Evolutionary conservation across 2,113 vertebrate species (phyloP).

Genomic region (Puntigrus tetrazona): DNA sequence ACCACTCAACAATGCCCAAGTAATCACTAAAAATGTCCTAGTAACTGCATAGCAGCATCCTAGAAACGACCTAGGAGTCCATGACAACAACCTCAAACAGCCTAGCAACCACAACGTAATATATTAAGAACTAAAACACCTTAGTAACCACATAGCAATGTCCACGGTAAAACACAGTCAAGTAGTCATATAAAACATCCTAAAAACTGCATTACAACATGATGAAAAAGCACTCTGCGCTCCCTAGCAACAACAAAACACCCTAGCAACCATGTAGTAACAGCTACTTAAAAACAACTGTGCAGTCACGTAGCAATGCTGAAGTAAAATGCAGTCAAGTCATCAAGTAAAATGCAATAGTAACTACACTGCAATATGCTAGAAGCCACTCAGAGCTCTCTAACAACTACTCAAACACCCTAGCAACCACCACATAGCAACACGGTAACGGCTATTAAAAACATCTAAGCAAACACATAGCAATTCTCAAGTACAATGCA

Average conservation of each 20-base stretch:
- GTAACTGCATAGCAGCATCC: not conserved
- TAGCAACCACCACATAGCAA: not conserved
- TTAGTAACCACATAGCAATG: too few species aligned
- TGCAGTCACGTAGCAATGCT: not conserved
- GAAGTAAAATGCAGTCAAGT: not conserved
- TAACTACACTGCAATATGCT: not conserved
- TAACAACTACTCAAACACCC: not conserved
- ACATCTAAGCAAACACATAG: not conserved
- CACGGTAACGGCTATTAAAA: not conserved
- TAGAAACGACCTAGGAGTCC: not conserved
- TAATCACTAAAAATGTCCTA: not conserved
- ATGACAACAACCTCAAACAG: too few species aligned
- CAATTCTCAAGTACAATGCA: not conserved
- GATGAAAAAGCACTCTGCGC: too few species aligned
- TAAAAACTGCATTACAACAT: too few species aligned
- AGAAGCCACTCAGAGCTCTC: not conserved
- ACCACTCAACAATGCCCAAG: not conserved
- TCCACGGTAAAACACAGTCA: too few species aligned
- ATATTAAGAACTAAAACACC: too few species aligned
- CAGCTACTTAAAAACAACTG: not conserved
- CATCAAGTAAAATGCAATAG: not conserved
- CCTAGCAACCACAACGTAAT: too few species aligned
- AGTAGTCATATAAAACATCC: not conserved
- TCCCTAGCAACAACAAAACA: not conserved
- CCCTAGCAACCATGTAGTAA: not conserved